Evolutionary conservation across 1,140 invertebrate species (phyloP).

Genomic region (Drosophila azteca): DNA sequence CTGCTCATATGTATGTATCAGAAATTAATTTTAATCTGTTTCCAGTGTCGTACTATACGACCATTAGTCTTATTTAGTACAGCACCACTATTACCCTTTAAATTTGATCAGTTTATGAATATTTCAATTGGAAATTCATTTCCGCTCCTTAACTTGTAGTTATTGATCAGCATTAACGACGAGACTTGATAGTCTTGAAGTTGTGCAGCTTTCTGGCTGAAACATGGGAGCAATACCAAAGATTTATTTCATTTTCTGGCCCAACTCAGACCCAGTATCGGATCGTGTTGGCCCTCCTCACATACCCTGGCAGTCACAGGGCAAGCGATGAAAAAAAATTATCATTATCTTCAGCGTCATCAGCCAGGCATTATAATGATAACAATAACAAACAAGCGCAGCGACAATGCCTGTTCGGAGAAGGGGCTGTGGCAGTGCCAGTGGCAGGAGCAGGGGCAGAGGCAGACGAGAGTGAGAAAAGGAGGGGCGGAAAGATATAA

Average conservation of each 20-base stretch:
- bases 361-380: conserved; percentile 64
- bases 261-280: too few species aligned
- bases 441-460: neutral
- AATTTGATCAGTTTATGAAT: too few species aligned
- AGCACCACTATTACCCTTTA: too few species aligned
- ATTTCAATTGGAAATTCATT: too few species aligned
- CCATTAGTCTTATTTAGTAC: too few species aligned
- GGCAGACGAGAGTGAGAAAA: neutral
- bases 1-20: too few species aligned
- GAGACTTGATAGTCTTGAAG: too few species aligned
- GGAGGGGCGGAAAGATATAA: conserved; percentile 49
- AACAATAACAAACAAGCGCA: conserved; percentile 48
- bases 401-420: conserved; percentile 31
- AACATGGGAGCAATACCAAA: too few species aligned
- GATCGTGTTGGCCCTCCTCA: neutral
- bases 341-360: conserved; percentile 40
- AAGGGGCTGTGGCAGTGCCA: conserved; percentile 8
- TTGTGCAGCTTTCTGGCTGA: neutral
- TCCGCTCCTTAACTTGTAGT: too few species aligned
- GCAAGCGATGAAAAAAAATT: conserved; percentile 7
- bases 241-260: neutral
- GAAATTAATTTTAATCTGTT: too few species aligned
- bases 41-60: too few species aligned
- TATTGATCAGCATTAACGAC: too few species aligned
- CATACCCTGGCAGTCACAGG: neutral